A percentile compares a stretch with the other conserved stretches of the same genome.
These are phyloP conservation scores for Argya squamiceps DNA, from an alignment of 2,797 vertebrate species.

Conservation along the genomic window DNA sequence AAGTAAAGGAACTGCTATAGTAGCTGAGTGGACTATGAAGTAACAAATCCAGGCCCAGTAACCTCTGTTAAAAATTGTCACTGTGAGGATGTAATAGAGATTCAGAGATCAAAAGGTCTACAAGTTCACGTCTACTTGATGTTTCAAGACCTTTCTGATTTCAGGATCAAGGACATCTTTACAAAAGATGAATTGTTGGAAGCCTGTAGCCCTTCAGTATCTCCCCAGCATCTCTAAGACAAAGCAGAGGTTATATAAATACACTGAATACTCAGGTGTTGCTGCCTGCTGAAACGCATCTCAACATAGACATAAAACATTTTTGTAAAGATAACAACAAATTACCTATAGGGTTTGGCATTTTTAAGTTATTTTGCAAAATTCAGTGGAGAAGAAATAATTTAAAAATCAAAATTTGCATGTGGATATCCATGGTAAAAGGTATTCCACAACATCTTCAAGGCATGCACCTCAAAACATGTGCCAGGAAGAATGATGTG, in stretches of 20 bases:
- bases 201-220: background rate
- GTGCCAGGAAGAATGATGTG: background rate
- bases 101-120: background rate
- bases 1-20: background rate
- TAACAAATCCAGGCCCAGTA: background rate
- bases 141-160: background rate
- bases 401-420: background rate
- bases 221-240: background rate
- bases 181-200: background rate
- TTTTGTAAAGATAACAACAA: background rate
- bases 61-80: background rate
- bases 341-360: background rate
- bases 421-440: background rate
- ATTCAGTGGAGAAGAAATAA: background rate
- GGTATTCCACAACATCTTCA: background rate
- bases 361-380: background rate
- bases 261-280: background rate
- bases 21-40: background rate
- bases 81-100: background rate
- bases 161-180: background rate
- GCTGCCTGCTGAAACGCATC: background rate
- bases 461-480: background rate
- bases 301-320: rapidly evolving
- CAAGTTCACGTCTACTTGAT: background rate
- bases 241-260: background rate